Percentiles rank a stretch among this genome's conserved stretches.
These are phyloP conservation scores for Harmothoe impar DNA, from an alignment of 2,888 invertebrate species.

Conservation along the genomic window DNA sequence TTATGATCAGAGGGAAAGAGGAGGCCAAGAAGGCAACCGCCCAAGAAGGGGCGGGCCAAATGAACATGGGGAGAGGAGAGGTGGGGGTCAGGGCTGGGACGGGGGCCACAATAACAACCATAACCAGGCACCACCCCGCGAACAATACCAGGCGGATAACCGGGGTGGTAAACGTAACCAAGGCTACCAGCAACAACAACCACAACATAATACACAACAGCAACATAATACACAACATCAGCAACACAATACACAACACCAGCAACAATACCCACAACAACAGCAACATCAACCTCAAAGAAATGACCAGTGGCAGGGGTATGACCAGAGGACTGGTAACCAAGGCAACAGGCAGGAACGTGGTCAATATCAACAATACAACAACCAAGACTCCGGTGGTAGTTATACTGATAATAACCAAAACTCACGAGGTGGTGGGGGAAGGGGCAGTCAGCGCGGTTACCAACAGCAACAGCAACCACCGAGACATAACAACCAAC, in stretches of 20 bases:
- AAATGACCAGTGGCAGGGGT: slow-evolving; percentile 46
- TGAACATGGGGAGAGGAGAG: slow-evolving; percentile 14
- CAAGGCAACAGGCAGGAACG: neutral
- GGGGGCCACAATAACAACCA: neutral
- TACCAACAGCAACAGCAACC: slow-evolving; percentile 26
- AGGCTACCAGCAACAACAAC: slow-evolving; percentile 42
- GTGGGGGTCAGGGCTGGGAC: slow-evolving; percentile 32
- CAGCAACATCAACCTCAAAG: neutral
- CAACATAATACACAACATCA: neutral
- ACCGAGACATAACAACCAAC: slow-evolving; percentile 3
- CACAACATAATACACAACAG: neutral
- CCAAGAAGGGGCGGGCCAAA: neutral
- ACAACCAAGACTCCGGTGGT: slow-evolving; percentile 17
- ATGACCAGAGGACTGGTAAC: slow-evolving; percentile 50
- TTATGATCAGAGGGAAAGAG: neutral
- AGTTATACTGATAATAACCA: neutral
- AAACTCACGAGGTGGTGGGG: neutral
- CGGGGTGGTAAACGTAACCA: neutral
- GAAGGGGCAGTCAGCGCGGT: neutral
- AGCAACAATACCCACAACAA: slow-evolving; percentile 33
- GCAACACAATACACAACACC: neutral
- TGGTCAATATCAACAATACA: slow-evolving; percentile 7
- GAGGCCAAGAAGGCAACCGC: neutral
- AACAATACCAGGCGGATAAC: neutral
- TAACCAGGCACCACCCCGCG: neutral